A percentile compares a stretch with the other conserved stretches of the same genome.
Conservation (phyloP, 2,113 vertebrate genomes). For the Dendrocopos noguchii region DNA sequence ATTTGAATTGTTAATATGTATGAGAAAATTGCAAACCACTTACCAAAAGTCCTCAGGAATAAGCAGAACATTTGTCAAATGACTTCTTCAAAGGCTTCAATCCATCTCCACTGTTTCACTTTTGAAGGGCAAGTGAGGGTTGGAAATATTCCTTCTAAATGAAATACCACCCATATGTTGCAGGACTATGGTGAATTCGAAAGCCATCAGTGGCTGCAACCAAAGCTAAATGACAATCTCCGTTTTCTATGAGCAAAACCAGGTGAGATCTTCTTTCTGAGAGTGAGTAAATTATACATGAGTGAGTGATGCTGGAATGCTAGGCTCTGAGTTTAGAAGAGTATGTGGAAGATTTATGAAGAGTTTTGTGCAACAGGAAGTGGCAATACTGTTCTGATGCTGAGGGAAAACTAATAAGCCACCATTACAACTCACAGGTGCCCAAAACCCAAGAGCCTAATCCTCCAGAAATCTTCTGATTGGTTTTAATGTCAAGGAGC, state of each 20-base stretch:
- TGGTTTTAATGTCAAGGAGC: neutral
- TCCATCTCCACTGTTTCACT: neutral
- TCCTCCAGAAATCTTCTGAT: neutral
- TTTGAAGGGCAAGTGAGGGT: neutral
- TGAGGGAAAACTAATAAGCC: neutral
- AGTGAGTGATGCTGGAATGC: neutral
- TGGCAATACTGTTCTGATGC: neutral
- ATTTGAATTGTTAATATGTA: neutral
- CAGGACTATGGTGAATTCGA: neutral
- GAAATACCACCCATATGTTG: neutral
- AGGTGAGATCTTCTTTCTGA: neutral
- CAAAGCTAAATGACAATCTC: neutral
- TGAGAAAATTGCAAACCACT: conserved; percentile 1
- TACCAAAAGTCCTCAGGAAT: neutral
- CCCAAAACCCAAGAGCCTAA: neutral
- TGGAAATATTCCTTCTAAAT: neutral
- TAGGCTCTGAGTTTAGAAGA: neutral
- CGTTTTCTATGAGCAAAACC: neutral
- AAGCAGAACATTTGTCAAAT: neutral
- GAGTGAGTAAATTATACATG: neutral
- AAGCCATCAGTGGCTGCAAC: neutral
- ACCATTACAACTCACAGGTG: neutral
- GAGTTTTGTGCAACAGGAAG: neutral
- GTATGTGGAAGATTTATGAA: neutral
- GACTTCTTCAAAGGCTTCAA: neutral